Evolutionary conservation across 2,113 vertebrate genomes (phyloP).

Genomic region (Paramisgurnus dabryanus): DNA sequence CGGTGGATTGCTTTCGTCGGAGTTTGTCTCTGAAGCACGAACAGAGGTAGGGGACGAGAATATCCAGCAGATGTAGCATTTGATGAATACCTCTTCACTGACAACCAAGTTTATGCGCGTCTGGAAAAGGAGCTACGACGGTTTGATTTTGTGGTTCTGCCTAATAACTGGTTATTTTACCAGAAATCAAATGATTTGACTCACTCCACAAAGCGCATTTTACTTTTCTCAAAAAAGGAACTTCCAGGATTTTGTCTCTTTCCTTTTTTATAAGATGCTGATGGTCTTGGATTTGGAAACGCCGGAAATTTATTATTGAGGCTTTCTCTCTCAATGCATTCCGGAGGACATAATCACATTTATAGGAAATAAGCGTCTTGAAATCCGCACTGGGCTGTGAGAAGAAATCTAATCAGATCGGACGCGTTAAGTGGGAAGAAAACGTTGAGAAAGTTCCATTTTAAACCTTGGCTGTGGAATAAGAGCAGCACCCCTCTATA

Average conservation of each 20-base stretch:
- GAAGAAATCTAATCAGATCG: conserved; percentile 91
- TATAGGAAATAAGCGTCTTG: conserved; percentile 67
- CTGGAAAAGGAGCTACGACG: conserved; percentile 21
- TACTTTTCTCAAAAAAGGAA: background rate
- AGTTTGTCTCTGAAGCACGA: conserved; percentile 39
- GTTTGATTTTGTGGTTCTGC: background rate
- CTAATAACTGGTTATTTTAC: background rate
- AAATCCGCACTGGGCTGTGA: conserved; percentile 93
- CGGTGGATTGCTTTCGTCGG: conserved; percentile 57
- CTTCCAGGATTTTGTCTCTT: conserved; percentile 1
- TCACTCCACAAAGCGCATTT: conserved; percentile 3
- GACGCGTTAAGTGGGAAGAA: conserved; percentile 56
- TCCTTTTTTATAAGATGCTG: background rate
- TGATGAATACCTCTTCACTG: conserved; percentile 40
- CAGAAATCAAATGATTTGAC: background rate
- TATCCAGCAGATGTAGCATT: conserved; percentile 40
- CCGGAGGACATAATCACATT: conserved; percentile 43
- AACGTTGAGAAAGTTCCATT: conserved; percentile 62
- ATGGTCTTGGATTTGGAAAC: conserved; percentile 1
- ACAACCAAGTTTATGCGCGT: conserved; percentile 15
- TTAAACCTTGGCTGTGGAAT: conserved; percentile 52
- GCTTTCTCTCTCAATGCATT: conserved; percentile 1
- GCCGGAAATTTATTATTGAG: background rate
- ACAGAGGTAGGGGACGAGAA: conserved; percentile 53
- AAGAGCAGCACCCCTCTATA: background rate